Base-by-base conservation (phyloP, 1,140 invertebrate genomes). In the Augochlora pura region DNA sequence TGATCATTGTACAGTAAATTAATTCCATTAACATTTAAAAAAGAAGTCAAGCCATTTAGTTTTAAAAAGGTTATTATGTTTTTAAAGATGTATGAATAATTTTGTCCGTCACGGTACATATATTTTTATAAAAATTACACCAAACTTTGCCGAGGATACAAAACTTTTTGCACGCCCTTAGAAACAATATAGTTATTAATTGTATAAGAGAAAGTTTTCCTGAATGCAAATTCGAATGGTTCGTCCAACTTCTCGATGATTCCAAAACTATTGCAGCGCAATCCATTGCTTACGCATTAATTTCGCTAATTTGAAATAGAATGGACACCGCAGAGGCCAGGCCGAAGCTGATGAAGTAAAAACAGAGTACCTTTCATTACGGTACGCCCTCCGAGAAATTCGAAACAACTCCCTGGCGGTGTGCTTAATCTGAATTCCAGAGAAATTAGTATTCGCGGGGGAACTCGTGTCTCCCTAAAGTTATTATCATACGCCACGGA, bases 361-460 rank as follows among this genome's bases (percentile, higher is more conserved):
- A 68, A 60, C 52, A 9, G 39, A 60, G n/a, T 60, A 18, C 46
- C 16, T 16, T 54, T 54, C 21, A 54, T 59, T 68, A 7, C 25
- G 1, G 23, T 60, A 60, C 23, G 39, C 25, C 7, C 9, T 10
- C 39, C 0, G 8, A 25, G 18, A 76, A 68, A 69, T 42, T 49
- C 21, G 54, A 68, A 68, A 60, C n/a, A 46, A 25, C 14, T 60
- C 52, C 23, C 39, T 9, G 39, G 27, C 25, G 64, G 21, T 14
- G n/a, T 14, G 54, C 27, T 76, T 60, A 76, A 76, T 68, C 39
- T 14, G 21, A 52, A 8, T 66, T 21, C 46, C 46, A 21, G 52
- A 12, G 54, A 68, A 60, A 76, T 76, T 76, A 76, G 65, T 60
- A 76, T 76, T 69, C 74, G 23, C 39, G 21, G 25, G 14, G n/a